These are phyloP conservation scores for Strigamia transsilvanica DNA, from an alignment of 2,888 invertebrate species.

Conservation along the genomic window DNA sequence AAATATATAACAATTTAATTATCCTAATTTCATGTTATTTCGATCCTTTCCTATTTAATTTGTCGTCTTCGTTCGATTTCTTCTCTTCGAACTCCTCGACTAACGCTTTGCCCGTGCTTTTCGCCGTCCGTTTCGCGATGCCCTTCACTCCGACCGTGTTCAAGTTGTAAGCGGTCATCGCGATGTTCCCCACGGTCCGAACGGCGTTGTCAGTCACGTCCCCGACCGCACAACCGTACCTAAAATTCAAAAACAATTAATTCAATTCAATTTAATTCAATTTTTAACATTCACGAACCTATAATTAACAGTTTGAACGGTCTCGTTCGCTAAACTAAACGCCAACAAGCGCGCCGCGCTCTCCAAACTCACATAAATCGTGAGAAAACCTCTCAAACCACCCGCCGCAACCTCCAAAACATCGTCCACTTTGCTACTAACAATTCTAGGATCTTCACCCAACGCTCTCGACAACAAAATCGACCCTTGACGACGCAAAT, in stretches of 20 bases:
- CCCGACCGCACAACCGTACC: slow-evolving; percentile 76
- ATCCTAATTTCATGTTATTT: not conserved
- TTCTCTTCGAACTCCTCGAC: slow-evolving; percentile 63
- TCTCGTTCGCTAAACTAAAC: slow-evolving; percentile 72
- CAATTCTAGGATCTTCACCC: slow-evolving; percentile 67
- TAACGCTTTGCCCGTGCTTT: slow-evolving; percentile 71
- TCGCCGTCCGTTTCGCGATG: slow-evolving; percentile 72
- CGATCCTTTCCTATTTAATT: not conserved
- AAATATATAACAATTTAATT: not conserved
- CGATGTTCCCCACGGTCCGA: slow-evolving; percentile 75
- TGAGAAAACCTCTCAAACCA: slow-evolving; percentile 76
- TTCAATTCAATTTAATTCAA: not conserved
- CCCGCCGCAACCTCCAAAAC: slow-evolving; percentile 75
- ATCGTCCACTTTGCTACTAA: slow-evolving; percentile 68
- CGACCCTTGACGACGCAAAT: slow-evolving; percentile 73
- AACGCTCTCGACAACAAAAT: slow-evolving; percentile 69
- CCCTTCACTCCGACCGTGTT: slow-evolving; percentile 74
- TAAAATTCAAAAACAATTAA: slow-evolving; percentile 61
- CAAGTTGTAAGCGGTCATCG: slow-evolving; percentile 72
- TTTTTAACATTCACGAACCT: slow-evolving; percentile 66
- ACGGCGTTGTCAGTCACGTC: slow-evolving; percentile 73
- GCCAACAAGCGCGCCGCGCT: slow-evolving; percentile 74
- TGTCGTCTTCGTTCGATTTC: not conserved
- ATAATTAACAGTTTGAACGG: slow-evolving; percentile 76
- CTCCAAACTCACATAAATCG: slow-evolving; percentile 76